Conservation (phyloP, 2,797 vertebrate species). For the Peromyscus aztecus region DNA sequence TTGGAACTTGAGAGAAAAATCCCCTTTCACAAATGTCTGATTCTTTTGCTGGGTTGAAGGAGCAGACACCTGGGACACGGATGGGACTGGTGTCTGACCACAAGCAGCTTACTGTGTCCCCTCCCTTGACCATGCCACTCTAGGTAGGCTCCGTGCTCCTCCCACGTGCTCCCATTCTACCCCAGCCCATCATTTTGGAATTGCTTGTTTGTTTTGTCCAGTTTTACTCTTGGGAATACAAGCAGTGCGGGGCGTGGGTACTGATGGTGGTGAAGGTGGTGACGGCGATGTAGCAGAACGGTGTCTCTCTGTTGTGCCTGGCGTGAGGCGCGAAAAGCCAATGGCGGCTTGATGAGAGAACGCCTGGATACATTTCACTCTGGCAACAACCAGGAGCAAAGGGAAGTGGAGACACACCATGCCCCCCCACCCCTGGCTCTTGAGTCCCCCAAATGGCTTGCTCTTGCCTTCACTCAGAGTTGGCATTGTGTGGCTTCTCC, state of each 20-base stretch:
- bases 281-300: not conserved
- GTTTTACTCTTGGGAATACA: slow-evolving; percentile 18
- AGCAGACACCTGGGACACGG: not conserved
- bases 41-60: not conserved
- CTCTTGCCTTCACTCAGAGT: not conserved
- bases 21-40: not conserved
- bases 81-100: not conserved
- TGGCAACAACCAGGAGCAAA: not conserved
- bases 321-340: not conserved
- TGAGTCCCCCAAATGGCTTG: not conserved
- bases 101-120: not conserved
- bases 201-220: not conserved
- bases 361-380: not conserved
- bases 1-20: not conserved
- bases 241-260: not conserved
- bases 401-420: not conserved
- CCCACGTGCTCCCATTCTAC: not conserved
- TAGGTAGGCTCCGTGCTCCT: not conserved
- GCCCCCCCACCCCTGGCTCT: not conserved
- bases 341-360: not conserved
- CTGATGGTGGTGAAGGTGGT: not conserved
- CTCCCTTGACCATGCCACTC: not conserved
- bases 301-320: not conserved
- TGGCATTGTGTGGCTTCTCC: not conserved
- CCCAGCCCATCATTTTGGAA: not conserved